A percentile compares a stretch with the other conserved stretches of the same genome.
These are phyloP conservation scores for Athalia rosae DNA, from an alignment of 2,888 invertebrate genomes.

Conservation along the genomic window DNA sequence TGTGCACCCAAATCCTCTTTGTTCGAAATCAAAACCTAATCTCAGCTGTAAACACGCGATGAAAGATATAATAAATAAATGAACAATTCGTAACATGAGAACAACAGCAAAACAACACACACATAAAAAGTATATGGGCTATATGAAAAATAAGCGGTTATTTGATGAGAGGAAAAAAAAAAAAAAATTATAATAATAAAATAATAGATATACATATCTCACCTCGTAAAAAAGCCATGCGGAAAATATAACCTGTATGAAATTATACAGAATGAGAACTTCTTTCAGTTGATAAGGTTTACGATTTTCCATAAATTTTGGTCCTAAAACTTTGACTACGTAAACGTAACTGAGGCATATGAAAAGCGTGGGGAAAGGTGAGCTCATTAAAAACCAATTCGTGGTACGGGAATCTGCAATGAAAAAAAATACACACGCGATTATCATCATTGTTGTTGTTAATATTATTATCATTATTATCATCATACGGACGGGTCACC, in stretches of 20 bases:
- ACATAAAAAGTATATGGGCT: no score
- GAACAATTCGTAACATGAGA: no score
- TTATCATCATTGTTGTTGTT: constrained; percentile 37
- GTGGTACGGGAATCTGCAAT: constrained; percentile 88
- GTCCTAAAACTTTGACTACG: constrained; percentile 92
- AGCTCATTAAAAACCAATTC: constrained; percentile 95
- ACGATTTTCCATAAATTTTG: constrained; percentile 92
- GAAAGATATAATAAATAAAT: no score
- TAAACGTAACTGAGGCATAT: constrained; percentile 93
- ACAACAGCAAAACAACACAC: no score
- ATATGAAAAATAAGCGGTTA: not conserved
- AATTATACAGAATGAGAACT: constrained; percentile 87
- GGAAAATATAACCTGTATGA: constrained; percentile 93
- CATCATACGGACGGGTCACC: constrained; percentile 16
- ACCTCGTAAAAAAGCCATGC: constrained; percentile 95
- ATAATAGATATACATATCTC: constrained; percentile 66
- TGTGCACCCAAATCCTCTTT: no score
- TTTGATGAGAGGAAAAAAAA: no score
- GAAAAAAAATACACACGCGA: constrained; percentile 66
- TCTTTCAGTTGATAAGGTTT: constrained; percentile 90
- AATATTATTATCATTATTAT: constrained; percentile 50
- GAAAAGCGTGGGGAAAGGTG: constrained; percentile 92
- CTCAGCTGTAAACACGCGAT: no score
- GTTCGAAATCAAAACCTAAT: no score
- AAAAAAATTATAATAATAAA: not conserved